A percentile compares a stretch with the other conserved stretches of the same genome.
Evolutionary conservation across 2,888 invertebrate genomes (phyloP).

Genomic region (Drosophila borborema): DNA sequence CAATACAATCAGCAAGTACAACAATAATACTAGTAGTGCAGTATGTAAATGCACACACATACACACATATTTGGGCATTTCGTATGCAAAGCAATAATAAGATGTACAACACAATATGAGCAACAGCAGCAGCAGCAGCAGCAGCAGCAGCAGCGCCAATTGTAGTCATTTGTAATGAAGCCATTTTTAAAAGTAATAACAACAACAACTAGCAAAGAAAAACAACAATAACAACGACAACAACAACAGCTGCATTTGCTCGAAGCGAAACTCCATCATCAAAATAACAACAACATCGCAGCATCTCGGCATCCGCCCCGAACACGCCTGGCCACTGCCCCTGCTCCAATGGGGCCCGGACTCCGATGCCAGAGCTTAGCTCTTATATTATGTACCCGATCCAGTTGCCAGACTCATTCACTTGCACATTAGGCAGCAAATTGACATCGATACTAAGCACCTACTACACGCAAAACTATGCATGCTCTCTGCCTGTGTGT

Average conservation of each 20-base stretch:
- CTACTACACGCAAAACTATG: constrained; percentile 32
- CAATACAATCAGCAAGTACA: background rate
- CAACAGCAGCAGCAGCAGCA: constrained; percentile 20
- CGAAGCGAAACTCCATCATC: constrained; percentile 41
- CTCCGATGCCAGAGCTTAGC: constrained; percentile 13
- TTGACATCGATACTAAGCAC: constrained; percentile 74
- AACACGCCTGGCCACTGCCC: constrained; percentile 15
- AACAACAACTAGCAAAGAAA: constrained; percentile 5
- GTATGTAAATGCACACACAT: background rate
- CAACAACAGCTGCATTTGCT: constrained; percentile 23
- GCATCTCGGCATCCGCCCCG: constrained; percentile 29
- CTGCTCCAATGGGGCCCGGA: background rate
- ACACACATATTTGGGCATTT: background rate
- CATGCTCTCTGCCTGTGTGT: background rate
- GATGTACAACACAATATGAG: constrained; percentile 21
- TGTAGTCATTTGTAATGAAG: constrained; percentile 65
- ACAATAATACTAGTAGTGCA: background rate
- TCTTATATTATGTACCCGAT: constrained; percentile 38
- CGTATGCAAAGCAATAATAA: constrained; percentile 30
- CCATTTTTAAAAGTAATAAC: constrained; percentile 62
- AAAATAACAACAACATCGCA: constrained; percentile 22
- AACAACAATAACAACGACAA: constrained; percentile 3
- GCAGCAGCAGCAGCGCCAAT: constrained; percentile 31
- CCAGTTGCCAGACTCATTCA: constrained; percentile 66
- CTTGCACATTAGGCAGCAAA: constrained; percentile 81